Evolutionary conservation across 2,797 vertebrate genomes (phyloP).

Genomic region (Scolopax rusticola): DNA sequence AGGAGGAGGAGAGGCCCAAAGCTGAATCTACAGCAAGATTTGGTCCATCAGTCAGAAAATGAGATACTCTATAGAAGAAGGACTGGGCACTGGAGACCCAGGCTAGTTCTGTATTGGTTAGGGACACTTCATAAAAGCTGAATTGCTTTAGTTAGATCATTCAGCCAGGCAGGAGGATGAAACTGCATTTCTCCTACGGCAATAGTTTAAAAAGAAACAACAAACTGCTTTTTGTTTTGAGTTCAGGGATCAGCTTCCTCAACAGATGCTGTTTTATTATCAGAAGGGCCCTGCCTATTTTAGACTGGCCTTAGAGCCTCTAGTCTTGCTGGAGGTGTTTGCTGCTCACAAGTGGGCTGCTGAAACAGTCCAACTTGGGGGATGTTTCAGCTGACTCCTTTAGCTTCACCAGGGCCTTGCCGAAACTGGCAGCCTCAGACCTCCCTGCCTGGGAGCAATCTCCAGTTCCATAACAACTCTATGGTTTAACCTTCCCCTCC

Average conservation of each 20-base stretch:
- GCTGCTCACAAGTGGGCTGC: not conserved
- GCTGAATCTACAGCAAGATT: not conserved
- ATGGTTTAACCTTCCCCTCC: not conserved
- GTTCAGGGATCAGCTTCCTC: not conserved
- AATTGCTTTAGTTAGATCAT: not conserved
- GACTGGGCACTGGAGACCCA: not conserved
- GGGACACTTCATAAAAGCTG: not conserved
- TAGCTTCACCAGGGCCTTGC: not conserved
- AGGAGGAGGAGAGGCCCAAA: not conserved
- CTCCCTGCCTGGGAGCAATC: not conserved
- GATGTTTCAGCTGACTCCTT: not conserved
- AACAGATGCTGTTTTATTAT: not conserved
- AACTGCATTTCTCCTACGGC: not conserved
- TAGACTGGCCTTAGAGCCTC: not conserved
- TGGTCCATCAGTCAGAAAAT: not conserved
- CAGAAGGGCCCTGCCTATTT: not conserved
- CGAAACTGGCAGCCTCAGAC: not conserved
- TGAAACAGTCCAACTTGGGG: not conserved
- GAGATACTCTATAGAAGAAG: not conserved
- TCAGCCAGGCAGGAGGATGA: not conserved
- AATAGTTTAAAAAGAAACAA: not conserved
- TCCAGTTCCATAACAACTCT: not conserved
- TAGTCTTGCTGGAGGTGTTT: not conserved
- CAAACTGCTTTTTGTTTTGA: not conserved
- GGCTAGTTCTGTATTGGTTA: not conserved